A percentile compares a stretch with the other conserved stretches of the same genome.
Conservation (phyloP, 2,113 vertebrate species). For the Astatoreochromis straeleni region DNA sequence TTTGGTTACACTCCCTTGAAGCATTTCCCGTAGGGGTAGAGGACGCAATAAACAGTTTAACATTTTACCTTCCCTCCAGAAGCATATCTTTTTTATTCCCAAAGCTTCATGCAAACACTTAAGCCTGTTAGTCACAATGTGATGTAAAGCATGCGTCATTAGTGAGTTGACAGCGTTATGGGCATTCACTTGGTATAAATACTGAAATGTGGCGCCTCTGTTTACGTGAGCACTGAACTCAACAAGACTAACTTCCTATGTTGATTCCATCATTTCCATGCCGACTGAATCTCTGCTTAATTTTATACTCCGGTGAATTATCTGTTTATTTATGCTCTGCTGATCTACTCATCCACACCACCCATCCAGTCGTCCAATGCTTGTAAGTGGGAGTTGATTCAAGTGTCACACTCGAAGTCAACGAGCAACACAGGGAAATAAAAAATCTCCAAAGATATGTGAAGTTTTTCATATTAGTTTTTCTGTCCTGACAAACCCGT, state of each 20-base stretch:
- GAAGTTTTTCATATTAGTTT: background rate
- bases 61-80: background rate
- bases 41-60: background rate
- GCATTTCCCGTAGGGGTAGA: background rate
- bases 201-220: background rate
- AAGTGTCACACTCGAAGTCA: background rate
- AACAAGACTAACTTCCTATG: background rate
- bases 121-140: constrained; percentile 20
- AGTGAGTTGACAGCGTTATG: background rate
- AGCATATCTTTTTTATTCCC: background rate
- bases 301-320: background rate
- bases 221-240: background rate
- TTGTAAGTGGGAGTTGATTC: background rate
- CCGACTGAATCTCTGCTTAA: background rate
- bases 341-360: background rate
- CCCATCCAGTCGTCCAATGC: background rate
- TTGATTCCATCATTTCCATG: background rate
- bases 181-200: background rate
- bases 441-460: background rate
- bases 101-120: background rate
- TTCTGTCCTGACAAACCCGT: background rate
- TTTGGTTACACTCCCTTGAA: background rate
- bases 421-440: background rate
- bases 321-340: background rate
- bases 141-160: background rate